Evolutionary conservation across 2,888 invertebrate species (phyloP), one percentile per base, ranked within the genome.

Genomic region (Mesorhabditis sp.): DNA sequence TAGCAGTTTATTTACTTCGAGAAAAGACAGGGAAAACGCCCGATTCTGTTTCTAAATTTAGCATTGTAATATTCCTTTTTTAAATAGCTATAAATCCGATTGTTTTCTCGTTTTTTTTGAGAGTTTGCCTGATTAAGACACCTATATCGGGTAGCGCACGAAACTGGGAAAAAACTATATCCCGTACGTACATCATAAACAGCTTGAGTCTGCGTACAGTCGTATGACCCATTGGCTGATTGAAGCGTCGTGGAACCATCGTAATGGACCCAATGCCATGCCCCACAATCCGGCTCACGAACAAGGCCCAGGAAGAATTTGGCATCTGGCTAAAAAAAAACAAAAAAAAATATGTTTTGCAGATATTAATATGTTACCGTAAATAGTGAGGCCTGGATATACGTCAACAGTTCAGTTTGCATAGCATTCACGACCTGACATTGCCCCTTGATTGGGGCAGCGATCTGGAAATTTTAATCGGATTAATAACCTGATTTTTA

Each of bases 201-300:
- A n/a, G 58, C 7, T 10, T 50, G 7, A n/a, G 7, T 50, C n/a
- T 50, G 58, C 10, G 58, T n/a, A 50, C 58, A 50, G n/a, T 50
- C 28, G 28, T 28, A 28, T 28, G 28, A 28, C 28, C 28, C 28
- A 28, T 28, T 28, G 58, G 58, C n/a, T n/a, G 58, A n/a, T 50
- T 50, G 58, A 13, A n/a, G 58, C 2, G n/a, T 50, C 10, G 58
- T 13, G 7, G 58, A 50, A 10, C 58, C 58, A n/a, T 50, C 58
- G n/a, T 50, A 50, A 10, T n/a, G 58, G 7, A 50, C 10, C 58
- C 58, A 50, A 10, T 50, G 10, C 58, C 58, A 50, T n/a, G 58
- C 10, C 10, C 58, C 58, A 50, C 58, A 50, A 50, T 50, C n/a
- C 58, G 58, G 58, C 58, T 50, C 58, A 13, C 58, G 58, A n/a